phyloP scores from a whole-genome alignment of 2,113 vertebrate species.

The Gymnorhina tibicen region DNA sequence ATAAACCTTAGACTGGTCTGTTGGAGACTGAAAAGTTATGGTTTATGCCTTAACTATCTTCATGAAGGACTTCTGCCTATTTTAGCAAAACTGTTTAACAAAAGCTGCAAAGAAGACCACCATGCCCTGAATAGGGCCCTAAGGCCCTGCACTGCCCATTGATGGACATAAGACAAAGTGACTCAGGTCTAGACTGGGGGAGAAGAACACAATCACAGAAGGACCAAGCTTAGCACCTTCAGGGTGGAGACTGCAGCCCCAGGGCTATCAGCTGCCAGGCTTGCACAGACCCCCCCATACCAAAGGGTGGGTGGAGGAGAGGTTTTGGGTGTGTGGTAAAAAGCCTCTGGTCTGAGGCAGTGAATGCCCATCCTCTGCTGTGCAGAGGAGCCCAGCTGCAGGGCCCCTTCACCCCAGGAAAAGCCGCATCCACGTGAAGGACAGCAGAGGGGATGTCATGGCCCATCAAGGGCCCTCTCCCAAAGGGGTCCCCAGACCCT shows the following conservation, averaged over 20 bases:
- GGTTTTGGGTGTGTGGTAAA: not conserved
- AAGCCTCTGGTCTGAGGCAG: not conserved
- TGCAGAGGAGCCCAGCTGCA: not conserved
- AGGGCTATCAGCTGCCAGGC: not conserved
- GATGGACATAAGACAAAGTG: not conserved
- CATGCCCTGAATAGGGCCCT: not conserved
- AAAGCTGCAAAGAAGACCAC: not conserved
- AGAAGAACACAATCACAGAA: not conserved
- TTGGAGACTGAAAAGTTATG: not conserved
- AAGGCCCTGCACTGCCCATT: too few relatives aligned
- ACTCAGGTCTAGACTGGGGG: not conserved
- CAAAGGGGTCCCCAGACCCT: not conserved
- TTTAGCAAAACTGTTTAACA: not conserved
- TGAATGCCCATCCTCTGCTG: accelerated
- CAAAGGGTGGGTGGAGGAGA: not conserved
- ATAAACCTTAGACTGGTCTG: not conserved
- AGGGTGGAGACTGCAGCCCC: accelerated
- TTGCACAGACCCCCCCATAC: accelerated
- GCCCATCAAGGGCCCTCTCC: not conserved
- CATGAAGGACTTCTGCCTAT: not conserved
- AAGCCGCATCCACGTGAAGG: not conserved
- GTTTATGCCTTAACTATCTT: not conserved
- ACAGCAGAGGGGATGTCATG: not conserved
- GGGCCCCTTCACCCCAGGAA: not conserved
- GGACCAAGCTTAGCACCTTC: not conserved